Evolutionary conservation across 1,140 invertebrate species (phyloP).

Genomic region (Magallana gigas): DNA sequence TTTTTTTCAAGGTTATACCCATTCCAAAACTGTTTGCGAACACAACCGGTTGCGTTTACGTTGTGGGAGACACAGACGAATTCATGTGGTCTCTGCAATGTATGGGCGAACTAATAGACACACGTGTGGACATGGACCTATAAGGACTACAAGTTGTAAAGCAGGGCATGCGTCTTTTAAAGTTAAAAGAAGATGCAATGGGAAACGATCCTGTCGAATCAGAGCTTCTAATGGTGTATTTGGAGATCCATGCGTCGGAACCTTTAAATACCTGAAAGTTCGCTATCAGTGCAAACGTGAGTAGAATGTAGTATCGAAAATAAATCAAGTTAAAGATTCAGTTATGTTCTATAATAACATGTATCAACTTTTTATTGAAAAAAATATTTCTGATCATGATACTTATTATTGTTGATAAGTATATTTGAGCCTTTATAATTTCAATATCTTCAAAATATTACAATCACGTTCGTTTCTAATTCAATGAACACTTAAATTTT

Average conservation of each 20-base stretch:
- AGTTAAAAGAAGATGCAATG: not conserved
- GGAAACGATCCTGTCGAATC: not conserved
- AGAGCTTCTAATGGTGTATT: not conserved
- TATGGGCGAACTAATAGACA: not conserved
- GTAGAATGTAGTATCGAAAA: no score
- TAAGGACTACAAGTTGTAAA: not conserved
- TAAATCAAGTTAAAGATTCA: no score
- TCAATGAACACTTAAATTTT: no score
- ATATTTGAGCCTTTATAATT: no score
- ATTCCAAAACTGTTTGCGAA: not conserved
- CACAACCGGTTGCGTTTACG: not conserved
- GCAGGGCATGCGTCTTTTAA: not conserved
- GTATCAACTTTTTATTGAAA: no score
- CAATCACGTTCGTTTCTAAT: no score
- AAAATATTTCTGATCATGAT: no score
- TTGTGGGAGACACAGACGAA: not conserved
- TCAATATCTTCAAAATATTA: no score
- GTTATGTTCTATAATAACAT: no score
- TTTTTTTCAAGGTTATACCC: not conserved
- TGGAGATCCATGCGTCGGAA: not conserved
- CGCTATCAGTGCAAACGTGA: no score
- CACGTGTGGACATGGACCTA: not conserved
- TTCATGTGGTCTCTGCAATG: not conserved
- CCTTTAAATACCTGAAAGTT: not conserved
- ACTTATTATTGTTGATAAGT: no score